These are phyloP conservation scores for Psilopogon haemacephalus DNA, from an alignment of 2,113 vertebrate genomes.

Conservation along the genomic window DNA sequence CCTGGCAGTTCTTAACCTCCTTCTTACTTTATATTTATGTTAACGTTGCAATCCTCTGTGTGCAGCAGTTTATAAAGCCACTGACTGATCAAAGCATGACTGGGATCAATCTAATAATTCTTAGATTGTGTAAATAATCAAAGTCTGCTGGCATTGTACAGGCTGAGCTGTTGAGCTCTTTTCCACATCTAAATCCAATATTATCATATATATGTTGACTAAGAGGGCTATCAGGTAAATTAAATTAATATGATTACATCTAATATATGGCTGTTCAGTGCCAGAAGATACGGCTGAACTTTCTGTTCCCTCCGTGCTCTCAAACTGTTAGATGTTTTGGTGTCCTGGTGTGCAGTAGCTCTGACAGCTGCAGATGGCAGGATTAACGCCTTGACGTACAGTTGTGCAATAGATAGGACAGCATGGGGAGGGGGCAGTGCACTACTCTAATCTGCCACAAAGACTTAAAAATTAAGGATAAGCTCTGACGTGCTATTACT, in stretches of 20 bases:
- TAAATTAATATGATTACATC: background rate
- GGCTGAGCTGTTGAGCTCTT: background rate
- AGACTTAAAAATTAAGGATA: constrained; percentile 51
- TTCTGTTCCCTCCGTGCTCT: background rate
- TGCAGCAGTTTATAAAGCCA: background rate
- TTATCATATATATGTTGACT: background rate
- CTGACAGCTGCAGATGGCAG: constrained; percentile 45
- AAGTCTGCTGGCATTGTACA: background rate
- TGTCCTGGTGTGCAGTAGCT: background rate
- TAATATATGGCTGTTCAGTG: background rate
- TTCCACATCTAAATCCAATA: background rate
- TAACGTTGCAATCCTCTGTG: background rate
- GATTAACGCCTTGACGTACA: constrained; percentile 52
- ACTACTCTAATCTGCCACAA: background rate
- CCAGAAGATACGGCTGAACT: background rate
- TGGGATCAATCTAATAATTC: fast-evolving
- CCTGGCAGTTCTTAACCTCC: background rate
- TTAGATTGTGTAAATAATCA: background rate
- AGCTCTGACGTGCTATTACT: constrained; percentile 32
- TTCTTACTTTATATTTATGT: background rate
- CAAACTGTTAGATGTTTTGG: background rate
- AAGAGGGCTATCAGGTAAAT: background rate
- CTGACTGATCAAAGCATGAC: background rate
- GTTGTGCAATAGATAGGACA: constrained; percentile 33
- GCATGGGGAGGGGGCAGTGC: background rate